Conservation (phyloP, 2,888 invertebrate species). For the Chydorus sphaericus region DNA sequence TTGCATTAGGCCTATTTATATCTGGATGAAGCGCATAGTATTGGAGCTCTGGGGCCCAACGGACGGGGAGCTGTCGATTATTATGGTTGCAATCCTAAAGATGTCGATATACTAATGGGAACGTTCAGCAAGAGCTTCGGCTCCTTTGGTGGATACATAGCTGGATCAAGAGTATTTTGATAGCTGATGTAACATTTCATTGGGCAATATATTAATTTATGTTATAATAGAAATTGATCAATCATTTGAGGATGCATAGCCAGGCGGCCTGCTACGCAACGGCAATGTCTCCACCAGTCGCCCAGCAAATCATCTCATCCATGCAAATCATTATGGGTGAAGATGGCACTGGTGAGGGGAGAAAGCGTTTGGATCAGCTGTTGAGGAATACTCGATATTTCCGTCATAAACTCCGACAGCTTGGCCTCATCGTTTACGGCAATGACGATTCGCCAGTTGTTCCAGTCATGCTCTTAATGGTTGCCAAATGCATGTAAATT, state of each 20-base stretch:
- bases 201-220: neutral
- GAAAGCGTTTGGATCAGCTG: slow-evolving; percentile 49
- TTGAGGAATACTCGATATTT: slow-evolving; percentile 72
- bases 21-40: slow-evolving; percentile 95
- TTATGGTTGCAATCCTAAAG: slow-evolving; percentile 59
- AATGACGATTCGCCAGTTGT: slow-evolving; percentile 92
- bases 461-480: slow-evolving; percentile 84
- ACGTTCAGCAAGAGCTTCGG: slow-evolving; percentile 99
- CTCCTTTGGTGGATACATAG: slow-evolving; percentile 91
- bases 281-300: slow-evolving; percentile 77
- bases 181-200: neutral
- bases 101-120: slow-evolving; percentile 93
- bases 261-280: slow-evolving; percentile 76
- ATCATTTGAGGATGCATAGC: slow-evolving; percentile 58
- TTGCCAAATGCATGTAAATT: slow-evolving; percentile 83
- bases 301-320: slow-evolving; percentile 76
- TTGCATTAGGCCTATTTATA: slow-evolving; percentile 62
- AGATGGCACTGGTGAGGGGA: slow-evolving; percentile 56
- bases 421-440: slow-evolving; percentile 84
- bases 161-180: slow-evolving; percentile 58
- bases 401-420: slow-evolving; percentile 57
- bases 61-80: slow-evolving; percentile 84
- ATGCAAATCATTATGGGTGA: slow-evolving; percentile 75
- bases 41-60: slow-evolving; percentile 78
- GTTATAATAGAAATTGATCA: slow-evolving; percentile 45